Base-by-base conservation (phyloP, 1,140 invertebrate species). In the Diachasmimorpha longicaudata region DNA sequence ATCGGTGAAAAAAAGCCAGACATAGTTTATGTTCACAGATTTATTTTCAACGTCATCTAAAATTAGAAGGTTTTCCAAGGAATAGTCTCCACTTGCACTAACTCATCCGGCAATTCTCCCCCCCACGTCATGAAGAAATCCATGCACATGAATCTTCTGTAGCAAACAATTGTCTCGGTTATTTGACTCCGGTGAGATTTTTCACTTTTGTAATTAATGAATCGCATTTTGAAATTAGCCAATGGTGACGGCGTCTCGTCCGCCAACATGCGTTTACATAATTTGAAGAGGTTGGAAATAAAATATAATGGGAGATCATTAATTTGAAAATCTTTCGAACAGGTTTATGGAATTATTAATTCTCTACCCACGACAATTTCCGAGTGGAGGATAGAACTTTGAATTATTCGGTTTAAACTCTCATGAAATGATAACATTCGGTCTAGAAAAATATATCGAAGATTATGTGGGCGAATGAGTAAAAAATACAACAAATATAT, bases 11-110 rank as follows among this genome's bases (percentile, higher is more conserved):
- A 36, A 36, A 66, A n/a, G 11, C 44, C 44, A 36, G n/a, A 25
- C 21, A 66, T 66, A 36, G 63, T 66, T 66, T 66, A 66, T 66
- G 25, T 25, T 66, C 63, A 14, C 25, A 25, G 63, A 66, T 66
- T 66, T 66, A 66, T 66, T 66, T 66, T 10, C 21, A 66, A 66
- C 25, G 63, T 66, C 63, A 66, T 66, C 63, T 66, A 66, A 66
- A 66, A 66, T 66, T 66, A 66, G 31, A 66, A 66, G 63, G 25
- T 66, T 46, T 66, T 66, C 63, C 23, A 31, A 14, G 25, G 36
- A 66, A 25, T 66, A 66, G 63, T 66, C 21, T 36, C 19, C 63
- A 66, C 63, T 14, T 4, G 63, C 23, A 13, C 23, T 66, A 66
- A 66, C 25, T 66, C 25, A 66, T 66, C 2, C 25, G 23, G 13